phyloP scores from a whole-genome alignment of 2,113 vertebrate genomes.

The Zapus hudsonius region DNA sequence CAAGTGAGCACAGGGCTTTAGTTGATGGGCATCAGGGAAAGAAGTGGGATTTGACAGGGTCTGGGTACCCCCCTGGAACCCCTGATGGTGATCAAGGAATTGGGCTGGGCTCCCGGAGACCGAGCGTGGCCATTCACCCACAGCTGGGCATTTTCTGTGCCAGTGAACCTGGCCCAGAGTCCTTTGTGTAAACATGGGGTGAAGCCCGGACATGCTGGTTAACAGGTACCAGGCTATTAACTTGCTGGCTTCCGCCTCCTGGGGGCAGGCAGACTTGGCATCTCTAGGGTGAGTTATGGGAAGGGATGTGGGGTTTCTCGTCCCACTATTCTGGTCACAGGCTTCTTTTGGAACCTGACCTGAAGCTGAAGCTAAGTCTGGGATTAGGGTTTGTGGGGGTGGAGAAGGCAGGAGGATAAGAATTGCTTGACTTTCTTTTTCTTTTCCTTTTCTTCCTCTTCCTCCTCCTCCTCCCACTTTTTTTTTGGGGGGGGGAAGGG shows the following conservation, averaged over 20 bases:
- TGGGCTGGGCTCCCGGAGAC: neutral
- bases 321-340: neutral
- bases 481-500: too few species aligned
- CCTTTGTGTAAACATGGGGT: slow-evolving; percentile 32
- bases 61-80: neutral
- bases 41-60: neutral
- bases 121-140: neutral
- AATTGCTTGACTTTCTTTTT: neutral
- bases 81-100: neutral
- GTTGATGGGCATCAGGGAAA: neutral
- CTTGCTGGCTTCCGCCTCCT: neutral
- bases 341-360: neutral
- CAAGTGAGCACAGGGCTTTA: neutral
- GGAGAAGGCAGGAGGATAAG: neutral
- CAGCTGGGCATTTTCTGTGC: slow-evolving; percentile 7
- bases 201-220: slow-evolving; percentile 36
- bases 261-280: neutral
- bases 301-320: neutral
- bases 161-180: slow-evolving; percentile 42
- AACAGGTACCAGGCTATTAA: slow-evolving; percentile 68
- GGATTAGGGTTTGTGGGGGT: neutral
- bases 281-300: neutral
- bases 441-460: too few species aligned
- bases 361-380: neutral
- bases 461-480: too few species aligned